These are phyloP conservation scores for Ictidomys tridecemlineatus DNA, from an alignment of 2,113 vertebrate species.

Conservation along the genomic window DNA sequence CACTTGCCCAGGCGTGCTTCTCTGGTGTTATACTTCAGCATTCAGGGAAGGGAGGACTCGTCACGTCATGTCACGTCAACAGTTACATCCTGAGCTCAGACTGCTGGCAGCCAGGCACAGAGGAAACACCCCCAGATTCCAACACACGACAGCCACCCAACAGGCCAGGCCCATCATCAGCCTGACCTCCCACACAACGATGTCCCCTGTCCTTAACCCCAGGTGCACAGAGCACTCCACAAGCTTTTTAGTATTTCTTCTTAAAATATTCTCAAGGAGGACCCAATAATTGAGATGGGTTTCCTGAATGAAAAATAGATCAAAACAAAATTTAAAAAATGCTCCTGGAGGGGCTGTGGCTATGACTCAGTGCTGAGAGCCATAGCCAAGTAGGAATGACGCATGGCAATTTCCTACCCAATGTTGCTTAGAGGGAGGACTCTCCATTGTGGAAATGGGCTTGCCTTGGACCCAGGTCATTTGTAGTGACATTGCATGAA, in stretches of 20 bases:
- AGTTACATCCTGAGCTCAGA: not conserved
- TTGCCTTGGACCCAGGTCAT: no score
- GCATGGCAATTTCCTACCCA: no score
- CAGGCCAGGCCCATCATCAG: not conserved
- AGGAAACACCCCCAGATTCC: not conserved
- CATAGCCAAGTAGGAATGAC: no score
- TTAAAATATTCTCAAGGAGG: not conserved
- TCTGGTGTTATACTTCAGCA: no score
- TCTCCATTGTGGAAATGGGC: no score
- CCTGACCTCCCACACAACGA: not conserved
- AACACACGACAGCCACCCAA: not conserved
- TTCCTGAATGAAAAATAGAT: not conserved
- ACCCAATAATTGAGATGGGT: not conserved
- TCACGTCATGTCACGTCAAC: no score
- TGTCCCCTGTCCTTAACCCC: not conserved
- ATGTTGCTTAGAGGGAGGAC: no score
- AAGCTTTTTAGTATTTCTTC: not conserved
- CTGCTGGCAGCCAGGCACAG: not conserved
- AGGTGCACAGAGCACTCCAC: not conserved
- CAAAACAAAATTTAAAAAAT: not conserved
- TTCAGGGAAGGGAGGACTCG: no score
- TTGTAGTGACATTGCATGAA: no score
- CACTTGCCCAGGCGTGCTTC: no score
- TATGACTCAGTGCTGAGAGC: no score
- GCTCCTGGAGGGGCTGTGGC: no score